Conservation (phyloP, 2,113 vertebrate genomes). For the Melanerpes formicivorus region DNA sequence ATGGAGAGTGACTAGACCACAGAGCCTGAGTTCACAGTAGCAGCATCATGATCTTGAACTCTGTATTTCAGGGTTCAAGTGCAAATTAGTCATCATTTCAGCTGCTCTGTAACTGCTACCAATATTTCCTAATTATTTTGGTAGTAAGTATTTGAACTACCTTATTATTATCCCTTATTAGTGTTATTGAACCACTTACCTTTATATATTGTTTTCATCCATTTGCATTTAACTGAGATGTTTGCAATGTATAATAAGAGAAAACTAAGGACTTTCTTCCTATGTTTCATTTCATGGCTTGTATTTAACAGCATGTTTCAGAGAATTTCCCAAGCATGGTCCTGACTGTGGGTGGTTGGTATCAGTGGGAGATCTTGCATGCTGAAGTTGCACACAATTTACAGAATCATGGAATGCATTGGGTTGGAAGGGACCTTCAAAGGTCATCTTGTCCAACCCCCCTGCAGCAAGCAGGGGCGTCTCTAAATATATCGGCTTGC, state of each 20-base stretch:
- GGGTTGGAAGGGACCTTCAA: too few species aligned
- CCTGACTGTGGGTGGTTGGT: neutral
- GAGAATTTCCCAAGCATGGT: neutral
- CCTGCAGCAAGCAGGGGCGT: too few species aligned
- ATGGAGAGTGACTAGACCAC: neutral
- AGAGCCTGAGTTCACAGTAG: neutral
- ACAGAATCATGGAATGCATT: neutral
- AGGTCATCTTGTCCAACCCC: too few species aligned
- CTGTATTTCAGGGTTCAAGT: neutral
- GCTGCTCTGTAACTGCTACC: neutral
- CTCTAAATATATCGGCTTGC: too few species aligned
- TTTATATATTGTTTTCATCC: neutral
- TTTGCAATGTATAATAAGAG: neutral
- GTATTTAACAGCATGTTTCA: neutral
- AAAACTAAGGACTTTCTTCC: neutral
- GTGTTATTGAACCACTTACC: neutral
- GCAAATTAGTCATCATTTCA: neutral
- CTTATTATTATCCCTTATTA: neutral
- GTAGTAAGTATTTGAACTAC: neutral
- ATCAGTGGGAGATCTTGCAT: neutral
- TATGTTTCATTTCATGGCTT: neutral
- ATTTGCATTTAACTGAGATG: neutral
- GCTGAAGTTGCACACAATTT: rapidly evolving
- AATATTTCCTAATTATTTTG: neutral
- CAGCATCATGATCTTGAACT: neutral